Evolutionary conservation across 2,888 invertebrate species (phyloP).

Genomic region (Abrostola triplasia): DNA sequence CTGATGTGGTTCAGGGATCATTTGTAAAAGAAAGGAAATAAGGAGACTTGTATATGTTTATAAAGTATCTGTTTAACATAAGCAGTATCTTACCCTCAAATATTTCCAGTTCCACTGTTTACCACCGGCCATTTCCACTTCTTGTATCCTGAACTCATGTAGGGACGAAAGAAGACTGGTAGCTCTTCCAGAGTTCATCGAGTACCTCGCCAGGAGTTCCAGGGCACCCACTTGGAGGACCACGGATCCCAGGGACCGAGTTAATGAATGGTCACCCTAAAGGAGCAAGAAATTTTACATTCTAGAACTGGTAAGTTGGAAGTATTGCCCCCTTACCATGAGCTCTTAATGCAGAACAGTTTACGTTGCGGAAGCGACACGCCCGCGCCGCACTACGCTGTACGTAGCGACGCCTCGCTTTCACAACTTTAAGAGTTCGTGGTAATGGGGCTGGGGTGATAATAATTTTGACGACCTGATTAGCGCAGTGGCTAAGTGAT

Average conservation of each 20-base stretch:
- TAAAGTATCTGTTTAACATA: not conserved
- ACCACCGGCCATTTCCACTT: constrained; percentile 85
- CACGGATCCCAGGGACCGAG: constrained; percentile 82
- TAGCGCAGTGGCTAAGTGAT: too few species aligned
- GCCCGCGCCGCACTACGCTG: too few species aligned
- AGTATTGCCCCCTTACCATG: too few species aligned
- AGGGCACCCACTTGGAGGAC: constrained; percentile 82
- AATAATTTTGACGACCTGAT: too few species aligned
- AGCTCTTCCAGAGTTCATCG: constrained; percentile 82
- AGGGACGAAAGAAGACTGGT: constrained; percentile 87
- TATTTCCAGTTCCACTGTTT: constrained; percentile 91
- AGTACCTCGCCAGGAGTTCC: constrained; percentile 81
- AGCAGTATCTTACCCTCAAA: constrained; percentile 84
- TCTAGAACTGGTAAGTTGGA: too few species aligned
- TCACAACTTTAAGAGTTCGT: too few species aligned
- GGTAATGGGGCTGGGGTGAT: too few species aligned
- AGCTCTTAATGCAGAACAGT: too few species aligned
- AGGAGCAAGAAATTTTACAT: not conserved
- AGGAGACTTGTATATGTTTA: not conserved
- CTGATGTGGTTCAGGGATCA: too few species aligned
- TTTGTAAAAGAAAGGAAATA: not conserved
- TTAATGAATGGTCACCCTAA: constrained; percentile 70
- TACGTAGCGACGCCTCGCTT: too few species aligned
- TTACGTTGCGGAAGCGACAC: too few species aligned
- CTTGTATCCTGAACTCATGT: constrained; percentile 85